Base-by-base conservation (phyloP, 2,113 vertebrate genomes). In the Oenanthe oenanthe region DNA sequence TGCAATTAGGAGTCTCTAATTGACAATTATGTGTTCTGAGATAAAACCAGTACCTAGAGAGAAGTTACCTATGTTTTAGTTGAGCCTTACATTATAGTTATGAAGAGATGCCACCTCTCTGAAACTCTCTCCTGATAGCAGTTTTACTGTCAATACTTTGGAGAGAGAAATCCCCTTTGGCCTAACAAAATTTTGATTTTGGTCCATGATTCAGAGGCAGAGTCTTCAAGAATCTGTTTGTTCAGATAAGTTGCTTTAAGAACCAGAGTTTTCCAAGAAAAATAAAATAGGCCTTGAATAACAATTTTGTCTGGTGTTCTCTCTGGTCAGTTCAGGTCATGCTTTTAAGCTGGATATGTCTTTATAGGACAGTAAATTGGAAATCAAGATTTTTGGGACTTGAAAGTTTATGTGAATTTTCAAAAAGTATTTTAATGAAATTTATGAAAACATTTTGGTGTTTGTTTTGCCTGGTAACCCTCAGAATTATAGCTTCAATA, bases 21-120 rank as follows among this genome's bases (percentile, higher is more conserved):
- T 92, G 67, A 70, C 50, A 88, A 10, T 85, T 93, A 88, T n/a
- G 18, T 88, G 61, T 95, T 83, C 62, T 92, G 80, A 73, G 54
- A 75, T 68, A 77, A 77, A 94, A 67, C 21, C 34, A 32, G 6
- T 86, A 34, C 16, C 15, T 71, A 70, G 36, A 71, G 45, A 82
- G n/a, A 67, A 38, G 7, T 9, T 81, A 50, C 0, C 25, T 87
- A 7, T 67, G 36, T 76, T 78, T 48, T 43, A 65, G 50, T 54
- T 2, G 16, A 66, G 47, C 60, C 20, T 76, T 56, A 31, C 21
- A 6, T 84, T 88, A 17, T 47, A 62, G 11, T 48, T 76, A 8
- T 61, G 58, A 82, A 85, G 76, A 43, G 47, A 47, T 7, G 21
- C 6, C 8, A 4, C 51, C 7, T 90, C 16, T 66, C 24, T 70